Percentiles rank a stretch among this genome's conserved stretches.
phyloP scores from a whole-genome alignment of 2,797 vertebrate genomes.

The Gallinago stenura region DNA sequence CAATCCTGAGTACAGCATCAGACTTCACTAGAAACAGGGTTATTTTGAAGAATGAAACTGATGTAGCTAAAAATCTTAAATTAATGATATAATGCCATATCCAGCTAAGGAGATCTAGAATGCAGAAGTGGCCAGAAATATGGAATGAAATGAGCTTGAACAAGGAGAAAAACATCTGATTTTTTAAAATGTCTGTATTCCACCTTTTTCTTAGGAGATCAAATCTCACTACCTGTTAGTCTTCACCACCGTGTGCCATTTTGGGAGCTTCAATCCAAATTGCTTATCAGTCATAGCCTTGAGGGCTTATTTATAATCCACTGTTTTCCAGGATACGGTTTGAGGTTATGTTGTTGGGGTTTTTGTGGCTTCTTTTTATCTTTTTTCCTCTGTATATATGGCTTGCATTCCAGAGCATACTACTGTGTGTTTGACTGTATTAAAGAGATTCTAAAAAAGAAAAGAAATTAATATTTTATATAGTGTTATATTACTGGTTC shows the following conservation, averaged over 20 bases:
- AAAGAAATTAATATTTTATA: neutral
- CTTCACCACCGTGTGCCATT: neutral
- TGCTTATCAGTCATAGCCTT: neutral
- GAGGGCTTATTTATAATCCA: neutral
- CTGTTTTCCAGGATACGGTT: neutral
- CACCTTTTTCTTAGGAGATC: rapidly evolving
- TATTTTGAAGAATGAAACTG: neutral
- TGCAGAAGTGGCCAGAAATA: neutral
- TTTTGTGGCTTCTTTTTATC: neutral
- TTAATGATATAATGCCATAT: neutral
- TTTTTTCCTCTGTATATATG: neutral
- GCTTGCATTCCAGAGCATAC: neutral
- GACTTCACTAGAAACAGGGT: neutral
- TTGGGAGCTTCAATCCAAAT: rapidly evolving
- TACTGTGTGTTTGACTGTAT: neutral
- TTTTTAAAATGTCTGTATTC: neutral
- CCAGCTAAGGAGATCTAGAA: neutral
- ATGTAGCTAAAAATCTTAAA: neutral
- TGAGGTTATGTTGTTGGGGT: no score
- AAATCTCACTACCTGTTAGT: neutral
- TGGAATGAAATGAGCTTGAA: neutral
- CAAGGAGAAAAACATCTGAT: neutral
- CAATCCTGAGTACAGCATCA: neutral
- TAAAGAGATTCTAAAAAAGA: neutral
- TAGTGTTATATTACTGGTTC: neutral